Base-by-base conservation (phyloP, 2,888 invertebrate species). In the Drosophila merina region DNA sequence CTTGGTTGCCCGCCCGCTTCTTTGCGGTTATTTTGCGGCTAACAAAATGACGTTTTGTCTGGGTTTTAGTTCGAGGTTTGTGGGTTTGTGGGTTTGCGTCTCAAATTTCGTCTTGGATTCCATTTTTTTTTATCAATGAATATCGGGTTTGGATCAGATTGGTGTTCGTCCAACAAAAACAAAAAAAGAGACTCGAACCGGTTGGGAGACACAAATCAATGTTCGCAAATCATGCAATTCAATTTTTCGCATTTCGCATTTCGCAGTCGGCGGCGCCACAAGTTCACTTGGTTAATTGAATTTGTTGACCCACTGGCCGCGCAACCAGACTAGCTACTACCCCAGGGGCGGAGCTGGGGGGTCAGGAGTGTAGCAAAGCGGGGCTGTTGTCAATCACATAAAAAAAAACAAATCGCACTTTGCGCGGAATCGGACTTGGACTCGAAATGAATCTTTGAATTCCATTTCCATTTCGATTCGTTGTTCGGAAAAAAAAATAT, bases 261-360 rank as follows among this genome's bases (percentile, higher is more conserved):
- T 20, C 20, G 57, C 51, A 51, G 49, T 26, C 9, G 31, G 76
- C 75, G 76, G 76, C 79, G 71, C 75, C 74, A 70, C 87, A 89
- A 89, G 88, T 89, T 88, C 89, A 89, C 72, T 75, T 80, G 75
- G 79, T 86, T 86, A 85, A 88, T 89, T 87, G 77, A 88, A 88
- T 88, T 88, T 79, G 83, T 75, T 89, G 85, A 89, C 89, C 88
- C 81, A 87, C 77, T 82, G 71, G 76, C 79, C 78, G 67, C 68
- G 67, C 14, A 31, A 14, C 20, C 31, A 12, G 57, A 30, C 10
- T 7, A 3, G 26, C 8, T 25, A 40, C 36, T 9, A 10, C 10
- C 38, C n/a, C 30, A 9, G 30, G 20, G 7, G 31, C 8, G 14
- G 20, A 2, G 20, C 1, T 8, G 14, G 14, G 14, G n/a, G n/a